A percentile compares a stretch with the other conserved stretches of the same genome.
Conservation (phyloP, 1,140 invertebrate genomes). For the Parasteatoda tepidariorum region DNA sequence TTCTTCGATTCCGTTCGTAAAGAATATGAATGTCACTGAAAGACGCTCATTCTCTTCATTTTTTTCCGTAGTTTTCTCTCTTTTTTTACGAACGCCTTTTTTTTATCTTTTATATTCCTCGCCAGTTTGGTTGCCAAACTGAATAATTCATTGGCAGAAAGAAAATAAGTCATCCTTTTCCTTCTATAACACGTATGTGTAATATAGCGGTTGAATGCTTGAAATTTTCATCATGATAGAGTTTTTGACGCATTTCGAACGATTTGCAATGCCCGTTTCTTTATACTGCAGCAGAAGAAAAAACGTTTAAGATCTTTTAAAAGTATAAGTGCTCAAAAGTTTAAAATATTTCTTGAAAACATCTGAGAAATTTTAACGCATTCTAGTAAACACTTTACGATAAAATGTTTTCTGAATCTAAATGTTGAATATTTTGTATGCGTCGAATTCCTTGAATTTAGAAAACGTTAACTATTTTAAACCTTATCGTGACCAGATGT, state of each 20-base stretch:
- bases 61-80: too few relatives aligned
- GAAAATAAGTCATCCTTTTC: not conserved
- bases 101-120: not conserved
- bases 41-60: not conserved
- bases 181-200: conserved; percentile 5
- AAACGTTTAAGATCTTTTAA: not conserved
- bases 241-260: not conserved
- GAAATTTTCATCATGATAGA: not conserved
- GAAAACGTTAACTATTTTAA: too few relatives aligned
- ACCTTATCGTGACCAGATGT: too few relatives aligned
- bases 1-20: not conserved
- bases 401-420: too few relatives aligned
- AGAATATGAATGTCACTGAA: conserved; percentile 42
- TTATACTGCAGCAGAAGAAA: not conserved
- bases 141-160: conserved; percentile 35
- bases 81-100: too few relatives aligned
- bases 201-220: not conserved
- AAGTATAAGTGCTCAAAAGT: too few relatives aligned
- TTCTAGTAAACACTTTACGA: too few relatives aligned
- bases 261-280: not conserved
- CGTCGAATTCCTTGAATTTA: too few relatives aligned
- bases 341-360: too few relatives aligned
- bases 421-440: too few relatives aligned
- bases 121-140: conserved; percentile 28
- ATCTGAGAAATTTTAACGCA: too few relatives aligned